Conservation (phyloP, 2,797 vertebrate genomes). For the Salmo trutta region DNA sequence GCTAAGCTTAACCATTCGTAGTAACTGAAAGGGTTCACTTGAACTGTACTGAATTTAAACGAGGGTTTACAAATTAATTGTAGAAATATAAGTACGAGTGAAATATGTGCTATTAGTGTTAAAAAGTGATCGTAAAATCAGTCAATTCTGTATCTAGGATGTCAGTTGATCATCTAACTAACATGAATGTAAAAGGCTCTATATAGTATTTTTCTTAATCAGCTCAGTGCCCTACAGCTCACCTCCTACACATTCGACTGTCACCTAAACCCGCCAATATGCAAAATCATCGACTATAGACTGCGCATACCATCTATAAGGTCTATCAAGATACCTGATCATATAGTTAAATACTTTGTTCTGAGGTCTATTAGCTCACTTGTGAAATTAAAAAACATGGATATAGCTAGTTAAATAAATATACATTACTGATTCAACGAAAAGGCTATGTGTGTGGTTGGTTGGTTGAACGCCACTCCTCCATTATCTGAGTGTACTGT, state of each 20-base stretch:
- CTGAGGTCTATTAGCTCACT: constrained; percentile 28
- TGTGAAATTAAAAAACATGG: constrained; percentile 51
- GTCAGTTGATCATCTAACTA: background rate
- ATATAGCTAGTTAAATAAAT: constrained; percentile 67
- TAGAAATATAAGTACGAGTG: constrained; percentile 10
- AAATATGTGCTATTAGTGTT: constrained; percentile 30
- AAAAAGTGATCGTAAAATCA: constrained; percentile 25
- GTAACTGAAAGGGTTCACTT: background rate
- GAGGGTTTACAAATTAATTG: constrained; percentile 19
- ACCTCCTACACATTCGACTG: background rate
- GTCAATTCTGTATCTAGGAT: constrained; percentile 11
- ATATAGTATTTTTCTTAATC: background rate
- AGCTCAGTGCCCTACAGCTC: background rate
- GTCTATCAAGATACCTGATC: constrained; percentile 25
- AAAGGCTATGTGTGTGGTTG: constrained; percentile 21
- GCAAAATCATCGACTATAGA: constrained; percentile 30
- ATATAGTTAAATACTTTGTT: constrained; percentile 58
- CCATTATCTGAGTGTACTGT: constrained; percentile 24
- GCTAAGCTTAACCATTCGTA: background rate
- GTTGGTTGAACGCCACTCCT: constrained; percentile 16
- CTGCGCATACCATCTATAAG: constrained; percentile 17
- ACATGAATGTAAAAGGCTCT: background rate
- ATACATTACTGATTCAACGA: constrained; percentile 45
- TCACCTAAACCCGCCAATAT: constrained; percentile 34
- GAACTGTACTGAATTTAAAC: constrained; percentile 6